Conservation (phyloP, 92 coral and sea anemone species). For the Epizoanthus rinbou region DNA sequence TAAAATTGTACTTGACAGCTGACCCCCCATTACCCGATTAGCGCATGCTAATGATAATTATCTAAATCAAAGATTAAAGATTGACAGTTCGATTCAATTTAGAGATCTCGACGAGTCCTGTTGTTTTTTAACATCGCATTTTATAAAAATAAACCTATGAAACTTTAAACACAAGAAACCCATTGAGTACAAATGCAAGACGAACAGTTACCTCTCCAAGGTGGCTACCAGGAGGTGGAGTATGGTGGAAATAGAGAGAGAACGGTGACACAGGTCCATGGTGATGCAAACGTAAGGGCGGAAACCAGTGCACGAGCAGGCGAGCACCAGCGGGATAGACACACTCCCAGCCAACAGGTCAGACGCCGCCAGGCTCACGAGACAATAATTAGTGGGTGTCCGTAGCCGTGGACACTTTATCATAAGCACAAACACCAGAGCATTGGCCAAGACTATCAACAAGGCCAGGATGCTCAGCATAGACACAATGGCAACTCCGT, state of each 20-base stretch:
- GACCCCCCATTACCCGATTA: too few relatives aligned
- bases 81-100: too few relatives aligned
- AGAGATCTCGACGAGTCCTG: too few relatives aligned
- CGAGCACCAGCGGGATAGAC: conserved; percentile 67
- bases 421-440: conserved; percentile 64
- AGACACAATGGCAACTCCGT: conserved; percentile 21
- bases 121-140: too few relatives aligned
- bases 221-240: conserved; percentile 83
- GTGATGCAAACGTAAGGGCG: conserved; percentile 28
- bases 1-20: too few relatives aligned
- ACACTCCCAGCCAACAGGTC: conserved; percentile 72
- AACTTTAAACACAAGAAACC: background rate
- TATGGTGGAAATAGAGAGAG: conserved; percentile 69
- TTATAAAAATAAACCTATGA: background rate
- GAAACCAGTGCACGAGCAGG: conserved; percentile 44
- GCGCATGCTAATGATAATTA: too few relatives aligned
- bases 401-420: conserved; percentile 56
- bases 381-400: conserved; percentile 77
- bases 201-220: conserved; percentile 47
- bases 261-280: conserved; percentile 79
- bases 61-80: too few relatives aligned
- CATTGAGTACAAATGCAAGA: too few relatives aligned
- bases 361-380: conserved; percentile 76
- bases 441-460: conserved; percentile 64
- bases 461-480: conserved; percentile 49